Evolutionary conservation across 2,797 vertebrate species (phyloP).

Genomic region (Cirrhinus molitorella): DNA sequence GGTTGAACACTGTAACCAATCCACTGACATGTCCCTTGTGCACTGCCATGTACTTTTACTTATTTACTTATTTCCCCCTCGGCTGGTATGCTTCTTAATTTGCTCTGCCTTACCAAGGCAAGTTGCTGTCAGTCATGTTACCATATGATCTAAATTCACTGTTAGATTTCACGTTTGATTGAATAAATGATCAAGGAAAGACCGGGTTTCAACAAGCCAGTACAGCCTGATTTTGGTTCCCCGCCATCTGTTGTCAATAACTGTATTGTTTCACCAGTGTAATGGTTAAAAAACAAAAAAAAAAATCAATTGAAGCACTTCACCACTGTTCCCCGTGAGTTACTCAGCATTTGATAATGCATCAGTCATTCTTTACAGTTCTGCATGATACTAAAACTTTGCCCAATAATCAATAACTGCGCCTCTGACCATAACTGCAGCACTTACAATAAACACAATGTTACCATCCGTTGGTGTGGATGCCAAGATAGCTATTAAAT

Average conservation of each 20-base stretch:
- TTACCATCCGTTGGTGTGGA: not conserved
- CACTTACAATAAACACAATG: not conserved
- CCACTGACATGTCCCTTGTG: not conserved
- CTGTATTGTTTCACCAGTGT: not conserved
- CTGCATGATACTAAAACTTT: conserved; percentile 37
- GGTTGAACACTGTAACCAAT: conserved; percentile 1
- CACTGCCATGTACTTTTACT: not conserved
- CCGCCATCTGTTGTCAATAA: conserved; percentile 36
- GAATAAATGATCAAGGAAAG: conserved; percentile 1
- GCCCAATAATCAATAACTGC: conserved; percentile 15
- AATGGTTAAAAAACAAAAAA: not conserved
- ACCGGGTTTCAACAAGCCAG: not conserved
- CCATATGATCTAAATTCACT: conserved; percentile 1
- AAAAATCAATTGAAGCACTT: conserved; percentile 3
- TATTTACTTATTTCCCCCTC: not conserved
- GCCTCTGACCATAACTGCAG: not conserved
- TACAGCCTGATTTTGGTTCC: conserved; percentile 4
- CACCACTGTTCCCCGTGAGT: not conserved
- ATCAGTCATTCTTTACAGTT: conserved; percentile 24
- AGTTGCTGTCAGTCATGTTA: not conserved
- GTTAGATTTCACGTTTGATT: not conserved
- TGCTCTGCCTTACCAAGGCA: not conserved
- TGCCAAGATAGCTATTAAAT: not conserved
- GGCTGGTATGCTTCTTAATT: conserved; percentile 5
- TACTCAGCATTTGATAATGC: conserved; percentile 19